Percentiles rank a stretch among this genome's conserved stretches.
Conservation (phyloP, 2,113 vertebrate species). For the Paraplagusia blochii region DNA sequence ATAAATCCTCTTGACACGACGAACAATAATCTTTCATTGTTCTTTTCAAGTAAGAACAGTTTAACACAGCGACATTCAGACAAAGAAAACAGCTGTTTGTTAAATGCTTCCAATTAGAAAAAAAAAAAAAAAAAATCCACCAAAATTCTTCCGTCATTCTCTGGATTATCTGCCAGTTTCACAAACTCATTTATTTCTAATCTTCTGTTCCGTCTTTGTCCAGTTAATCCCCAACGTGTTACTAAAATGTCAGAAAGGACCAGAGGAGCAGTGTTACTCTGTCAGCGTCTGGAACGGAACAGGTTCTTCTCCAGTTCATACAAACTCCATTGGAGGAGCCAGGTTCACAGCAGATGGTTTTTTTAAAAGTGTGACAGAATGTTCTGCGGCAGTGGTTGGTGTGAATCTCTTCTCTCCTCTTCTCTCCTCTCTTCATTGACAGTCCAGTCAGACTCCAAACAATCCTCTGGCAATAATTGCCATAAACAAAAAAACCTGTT, state of each 20-base stretch:
- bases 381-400: conserved; percentile 40
- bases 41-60: too few relatives aligned
- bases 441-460: conserved; percentile 73
- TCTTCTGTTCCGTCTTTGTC: neutral
- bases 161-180: neutral
- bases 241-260: conserved; percentile 2
- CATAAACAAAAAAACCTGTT: conserved; percentile 72
- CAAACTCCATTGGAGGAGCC: conserved; percentile 35
- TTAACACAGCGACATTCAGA: conserved; percentile 9
- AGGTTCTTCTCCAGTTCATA: conserved; percentile 20
- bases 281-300: conserved; percentile 16
- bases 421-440: conserved; percentile 63
- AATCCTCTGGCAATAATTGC: conserved; percentile 79
- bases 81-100: too few relatives aligned
- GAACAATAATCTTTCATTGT: too few relatives aligned
- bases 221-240: neutral
- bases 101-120: too few relatives aligned
- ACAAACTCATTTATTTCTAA: neutral
- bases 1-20: too few relatives aligned
- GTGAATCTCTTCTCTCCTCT: conserved; percentile 50
- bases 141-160: neutral
- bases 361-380: conserved; percentile 47
- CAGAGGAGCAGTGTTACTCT: conserved; percentile 1
- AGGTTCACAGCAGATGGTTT: conserved; percentile 49
- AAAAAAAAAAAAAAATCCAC: neutral